Evolutionary conservation across 2,797 vertebrate genomes (phyloP), one percentile per base, ranked within the genome.

Genomic region (Lutjanus campechanus): DNA sequence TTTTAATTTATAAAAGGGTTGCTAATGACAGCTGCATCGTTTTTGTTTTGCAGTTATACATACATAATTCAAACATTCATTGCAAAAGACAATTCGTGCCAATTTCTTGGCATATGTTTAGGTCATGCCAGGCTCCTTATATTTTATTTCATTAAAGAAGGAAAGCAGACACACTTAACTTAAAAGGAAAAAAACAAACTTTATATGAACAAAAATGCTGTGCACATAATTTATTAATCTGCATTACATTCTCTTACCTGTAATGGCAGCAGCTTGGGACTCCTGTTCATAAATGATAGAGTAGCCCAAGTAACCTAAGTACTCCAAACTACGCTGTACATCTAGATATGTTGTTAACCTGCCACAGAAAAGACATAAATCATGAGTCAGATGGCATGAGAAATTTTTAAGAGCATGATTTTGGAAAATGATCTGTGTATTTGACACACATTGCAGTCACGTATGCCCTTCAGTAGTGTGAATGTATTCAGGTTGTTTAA

Each of bases 241-340:
- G 22, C 6, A 19, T 20, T 5, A 15, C 0, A 1, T 20, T 74
- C 1, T 47, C 84, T 94, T 90, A 99, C 98, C 96, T 91, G 97
- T 99, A 71, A 99, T 96, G 69, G 98, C 97, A 51, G 98, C 97
- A 50, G 97, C 97, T 89, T 99, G 98, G 61, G 98, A 99, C 79
- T 99, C 98, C 85, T 99, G 98, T 81, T 99, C 98, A 69, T 96
- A 97, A 92, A 99, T 95, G 93, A 99, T 99, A 0, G 98, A 98
- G 92, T 99, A 99, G 36, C 98, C 97, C 40, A 99, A 95, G 86
- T 99, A 99, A 20, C 98, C 98, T 85, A 99, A 90, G 90, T 99
- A 99, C 86, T 99, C 98, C 85, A 99, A 91, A 88, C 98, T 99
- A 44, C 98, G 96, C 91, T 99, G 98, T 6, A 99, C 97, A 72